Conservation (phyloP, 2,888 invertebrate genomes). For the Agriopis leucophaearia region DNA sequence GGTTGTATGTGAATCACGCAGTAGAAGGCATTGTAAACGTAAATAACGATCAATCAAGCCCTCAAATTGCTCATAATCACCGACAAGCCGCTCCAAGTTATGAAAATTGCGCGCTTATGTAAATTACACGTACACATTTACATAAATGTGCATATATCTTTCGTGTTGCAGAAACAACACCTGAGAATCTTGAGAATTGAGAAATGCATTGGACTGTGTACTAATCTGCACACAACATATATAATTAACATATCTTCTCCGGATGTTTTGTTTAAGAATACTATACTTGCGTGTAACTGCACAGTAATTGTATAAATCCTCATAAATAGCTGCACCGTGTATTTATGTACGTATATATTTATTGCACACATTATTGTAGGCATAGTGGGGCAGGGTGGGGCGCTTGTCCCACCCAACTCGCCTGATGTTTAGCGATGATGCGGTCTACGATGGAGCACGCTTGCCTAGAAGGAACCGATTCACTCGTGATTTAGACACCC, state of each 20-base stretch:
- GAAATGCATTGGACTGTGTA: neutral
- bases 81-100: slow-evolving; percentile 34
- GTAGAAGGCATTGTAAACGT: slow-evolving; percentile 8
- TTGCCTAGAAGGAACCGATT: too few relatives aligned
- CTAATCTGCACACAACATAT: neutral
- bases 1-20: slow-evolving; percentile 6
- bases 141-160: neutral
- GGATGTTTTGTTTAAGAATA: slow-evolving; percentile 35
- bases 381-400: too few relatives aligned
- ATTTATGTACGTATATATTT: too few relatives aligned
- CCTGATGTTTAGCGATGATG: too few relatives aligned
- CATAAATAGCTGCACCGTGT: too few relatives aligned
- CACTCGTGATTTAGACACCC: too few relatives aligned
- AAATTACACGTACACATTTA: slow-evolving; percentile 46
- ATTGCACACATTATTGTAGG: too few relatives aligned
- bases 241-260: slow-evolving; percentile 36
- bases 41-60: slow-evolving; percentile 53
- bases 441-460: too few relatives aligned
- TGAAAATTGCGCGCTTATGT: slow-evolving; percentile 51
- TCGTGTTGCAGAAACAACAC: slow-evolving; percentile 4
- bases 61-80: slow-evolving; percentile 53
- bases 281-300: neutral
- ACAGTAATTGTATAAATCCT: neutral
- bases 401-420: too few relatives aligned
- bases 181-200: slow-evolving; percentile 22